Conservation (phyloP, 2,797 vertebrate species). For the Chromis chromis region DNA sequence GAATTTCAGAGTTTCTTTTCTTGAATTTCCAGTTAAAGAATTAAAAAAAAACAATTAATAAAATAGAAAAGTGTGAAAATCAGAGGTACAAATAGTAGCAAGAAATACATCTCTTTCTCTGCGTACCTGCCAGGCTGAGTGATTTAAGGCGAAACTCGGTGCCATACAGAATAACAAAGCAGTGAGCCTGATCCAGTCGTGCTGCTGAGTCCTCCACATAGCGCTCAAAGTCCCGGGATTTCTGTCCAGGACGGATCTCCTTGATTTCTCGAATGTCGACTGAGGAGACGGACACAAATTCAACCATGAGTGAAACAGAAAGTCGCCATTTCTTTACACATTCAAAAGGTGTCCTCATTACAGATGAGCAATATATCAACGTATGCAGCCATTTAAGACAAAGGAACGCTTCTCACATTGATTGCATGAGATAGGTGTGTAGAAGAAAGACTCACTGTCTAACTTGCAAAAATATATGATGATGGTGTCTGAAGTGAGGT, state of each 20-base stretch:
- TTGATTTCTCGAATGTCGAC: constrained; percentile 99
- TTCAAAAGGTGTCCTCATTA: background rate
- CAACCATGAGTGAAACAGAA: constrained; percentile 19
- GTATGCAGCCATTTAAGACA: too few species aligned
- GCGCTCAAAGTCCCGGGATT: constrained; percentile 96
- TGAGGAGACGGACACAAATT: constrained; percentile 63
- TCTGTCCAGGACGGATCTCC: constrained; percentile 94
- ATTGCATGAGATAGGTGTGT: too few species aligned
- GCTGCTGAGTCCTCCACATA: constrained; percentile 93
- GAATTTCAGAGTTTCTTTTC: background rate
- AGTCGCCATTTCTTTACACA: background rate
- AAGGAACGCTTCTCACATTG: too few species aligned
- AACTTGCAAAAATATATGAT: too few species aligned
- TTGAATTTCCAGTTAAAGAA: background rate
- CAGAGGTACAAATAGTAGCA: too few species aligned
- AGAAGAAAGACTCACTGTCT: too few species aligned
- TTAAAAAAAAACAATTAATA: background rate
- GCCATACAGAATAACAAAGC: constrained; percentile 96
- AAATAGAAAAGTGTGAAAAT: background rate
- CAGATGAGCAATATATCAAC: background rate
- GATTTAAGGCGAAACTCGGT: constrained; percentile 96
- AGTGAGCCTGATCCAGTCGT: constrained; percentile 90
- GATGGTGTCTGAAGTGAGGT: too few species aligned
- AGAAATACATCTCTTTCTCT: background rate
- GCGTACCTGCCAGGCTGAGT: constrained; percentile 94